Evolutionary conservation across 2,888 invertebrate genomes (phyloP), one percentile per base, ranked within the genome.

Genomic region (Agrochola macilenta): DNA sequence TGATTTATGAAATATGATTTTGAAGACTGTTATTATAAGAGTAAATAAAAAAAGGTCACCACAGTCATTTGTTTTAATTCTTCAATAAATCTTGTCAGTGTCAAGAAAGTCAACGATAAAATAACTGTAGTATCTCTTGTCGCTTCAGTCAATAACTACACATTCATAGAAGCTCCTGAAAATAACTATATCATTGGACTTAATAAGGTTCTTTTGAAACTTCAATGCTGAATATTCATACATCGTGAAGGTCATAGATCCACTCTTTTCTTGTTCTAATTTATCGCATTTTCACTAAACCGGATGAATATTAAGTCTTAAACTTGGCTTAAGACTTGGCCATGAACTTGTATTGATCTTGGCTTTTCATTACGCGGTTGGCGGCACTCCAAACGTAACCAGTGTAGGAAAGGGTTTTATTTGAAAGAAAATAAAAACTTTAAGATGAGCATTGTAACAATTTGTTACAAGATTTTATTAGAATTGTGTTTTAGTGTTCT

Each of bases 301-400:
- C 72, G 52, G 61, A 64, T 79, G 84, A 80, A 81, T 81, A 84
- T 79, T 71, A 58, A 71, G 35, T 63, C 83, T 69, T 54, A 65
- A 83, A 83, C 68, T 81, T 81, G 73, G 84, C 84, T 54, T 60
- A 64, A 63, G 68, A 83, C 61, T 78, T 84, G 87, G 81, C 87
- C 87, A 26, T 87, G 87, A 87, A 87, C 79, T 85, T 78, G 52
- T 74, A 77, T 77, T 76, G 85, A 83, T 87, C 85, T 83, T 75
- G 26, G 74, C 76, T 80, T 81, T 84, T 83, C 83, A 85, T 88
- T 83, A 85, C 83, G 58, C 60, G 43, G 65, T 83, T 87, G 87
- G 89, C 89, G 78, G 65, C 30, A 65, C 30, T 87, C 87, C 87
- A 88, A 83, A 69, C 30, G 66, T 58, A 64, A 83, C 65, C 72